Percentiles rank a stretch among this genome's conserved stretches.
Evolutionary conservation across 2,888 invertebrate species (phyloP).

Genomic region (Dasypolia templi): DNA sequence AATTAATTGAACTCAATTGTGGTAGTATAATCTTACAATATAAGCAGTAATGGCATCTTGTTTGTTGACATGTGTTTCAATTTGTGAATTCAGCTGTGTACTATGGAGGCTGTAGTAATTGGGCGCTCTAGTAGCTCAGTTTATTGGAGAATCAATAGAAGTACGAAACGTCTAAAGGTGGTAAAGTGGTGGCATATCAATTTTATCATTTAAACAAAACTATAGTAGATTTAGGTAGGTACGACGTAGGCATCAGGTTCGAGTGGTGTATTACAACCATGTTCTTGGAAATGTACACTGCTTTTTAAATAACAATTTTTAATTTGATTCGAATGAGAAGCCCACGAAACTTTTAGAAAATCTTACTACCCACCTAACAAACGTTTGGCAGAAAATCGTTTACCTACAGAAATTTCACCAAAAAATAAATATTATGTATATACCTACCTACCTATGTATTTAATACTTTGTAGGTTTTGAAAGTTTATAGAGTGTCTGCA

Average conservation of each 20-base stretch:
- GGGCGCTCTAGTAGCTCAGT: background rate
- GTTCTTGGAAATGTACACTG: background rate
- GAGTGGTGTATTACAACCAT: background rate
- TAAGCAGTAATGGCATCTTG: conserved; percentile 1
- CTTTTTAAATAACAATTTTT: background rate
- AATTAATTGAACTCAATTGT: background rate
- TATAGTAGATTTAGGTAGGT: too few relatives aligned
- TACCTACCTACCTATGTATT: too few relatives aligned
- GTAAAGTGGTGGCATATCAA: background rate
- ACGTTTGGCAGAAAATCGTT: background rate
- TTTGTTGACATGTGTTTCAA: conserved; percentile 9
- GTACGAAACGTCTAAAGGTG: background rate
- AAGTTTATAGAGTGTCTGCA: background rate
- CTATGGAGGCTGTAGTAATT: background rate
- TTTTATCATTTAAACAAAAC: background rate
- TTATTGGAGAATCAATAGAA: background rate
- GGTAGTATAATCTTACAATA: background rate
- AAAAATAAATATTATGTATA: too few relatives aligned
- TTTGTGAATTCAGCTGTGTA: conserved; percentile 1
- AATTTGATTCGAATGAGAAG: background rate
- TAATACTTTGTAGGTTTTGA: background rate
- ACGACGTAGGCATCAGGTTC: too few relatives aligned
- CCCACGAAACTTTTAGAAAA: too few relatives aligned
- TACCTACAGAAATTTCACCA: background rate
- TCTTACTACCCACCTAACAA: too few relatives aligned